Percentiles rank a stretch among this genome's conserved stretches.
These are phyloP conservation scores for Blastobasis lacticolella DNA, from an alignment of 2,888 invertebrate genomes.

Conservation along the genomic window DNA sequence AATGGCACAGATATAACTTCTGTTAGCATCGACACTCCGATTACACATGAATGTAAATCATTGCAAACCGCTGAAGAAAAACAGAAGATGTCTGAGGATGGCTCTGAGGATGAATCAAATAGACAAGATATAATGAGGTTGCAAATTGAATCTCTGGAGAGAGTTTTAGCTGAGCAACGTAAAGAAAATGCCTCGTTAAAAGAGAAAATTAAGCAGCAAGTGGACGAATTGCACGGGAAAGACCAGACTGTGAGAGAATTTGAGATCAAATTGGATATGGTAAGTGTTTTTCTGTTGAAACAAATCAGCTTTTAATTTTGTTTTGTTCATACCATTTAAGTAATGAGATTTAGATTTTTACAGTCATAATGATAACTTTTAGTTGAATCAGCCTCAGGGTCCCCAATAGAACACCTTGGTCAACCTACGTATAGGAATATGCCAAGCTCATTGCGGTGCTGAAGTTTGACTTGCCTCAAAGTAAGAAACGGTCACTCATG, in stretches of 20 bases:
- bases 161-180: conserved; percentile 48
- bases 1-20: conserved; percentile 1
- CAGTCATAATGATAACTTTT: no score
- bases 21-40: no score
- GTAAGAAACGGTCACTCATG: no score
- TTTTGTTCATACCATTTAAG: no score
- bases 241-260: conserved; percentile 59
- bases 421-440: no score
- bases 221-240: conserved; percentile 49
- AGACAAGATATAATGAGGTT: conserved; percentile 37
- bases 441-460: no score
- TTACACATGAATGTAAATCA: no score
- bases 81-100: conserved; percentile 1
- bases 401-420: no score
- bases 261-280: conserved; percentile 66
- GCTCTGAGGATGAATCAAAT: conserved; percentile 18
- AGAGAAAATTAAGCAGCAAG: conserved; percentile 49
- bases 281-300: conserved; percentile 26
- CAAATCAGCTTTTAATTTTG: no score
- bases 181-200: conserved; percentile 45
- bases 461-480: no score
- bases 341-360: no score
- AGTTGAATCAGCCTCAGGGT: no score
- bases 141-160: conserved; percentile 55
- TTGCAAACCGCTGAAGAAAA: not conserved